phyloP scores from a whole-genome alignment of 2,888 invertebrate genomes.

The Chymomyza caudatula region DNA sequence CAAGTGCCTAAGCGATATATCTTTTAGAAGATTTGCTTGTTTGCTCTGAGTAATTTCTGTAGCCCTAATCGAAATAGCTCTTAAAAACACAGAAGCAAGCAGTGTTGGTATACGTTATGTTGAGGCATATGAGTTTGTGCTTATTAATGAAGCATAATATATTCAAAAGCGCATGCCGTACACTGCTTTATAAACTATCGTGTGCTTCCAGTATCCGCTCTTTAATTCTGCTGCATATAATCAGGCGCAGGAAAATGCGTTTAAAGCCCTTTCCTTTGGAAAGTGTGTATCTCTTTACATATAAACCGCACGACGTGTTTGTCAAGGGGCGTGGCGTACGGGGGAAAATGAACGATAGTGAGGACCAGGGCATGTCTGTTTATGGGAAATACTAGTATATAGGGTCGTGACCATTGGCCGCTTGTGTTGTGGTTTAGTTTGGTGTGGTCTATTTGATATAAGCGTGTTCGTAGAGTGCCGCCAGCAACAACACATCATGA shows the following conservation, averaged over 20 bases:
- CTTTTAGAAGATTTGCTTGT: too few relatives aligned
- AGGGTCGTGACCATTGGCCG: neutral
- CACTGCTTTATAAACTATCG: neutral
- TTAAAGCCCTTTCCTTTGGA: neutral
- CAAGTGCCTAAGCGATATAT: too few relatives aligned
- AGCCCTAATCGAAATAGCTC: too few relatives aligned
- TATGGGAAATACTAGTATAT: neutral
- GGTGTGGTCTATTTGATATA: neutral
- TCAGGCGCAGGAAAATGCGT: neutral
- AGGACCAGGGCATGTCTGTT: too few relatives aligned
- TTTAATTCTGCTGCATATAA: neutral
- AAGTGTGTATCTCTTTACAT: neutral
- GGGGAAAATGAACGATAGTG: too few relatives aligned
- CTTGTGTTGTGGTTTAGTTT: neutral
- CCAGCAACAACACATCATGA: neutral
- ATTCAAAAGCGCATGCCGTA: slow-evolving; percentile 20
- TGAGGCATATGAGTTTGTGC: slow-evolving; percentile 21
- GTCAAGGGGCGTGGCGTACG: neutral
- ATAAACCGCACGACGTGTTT: neutral
- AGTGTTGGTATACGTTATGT: too few relatives aligned
- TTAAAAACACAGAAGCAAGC: too few relatives aligned
- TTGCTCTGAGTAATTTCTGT: too few relatives aligned
- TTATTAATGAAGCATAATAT: slow-evolving; percentile 51
- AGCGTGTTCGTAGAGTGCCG: neutral
- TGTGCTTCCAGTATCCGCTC: neutral